phyloP scores from a whole-genome alignment of 2,113 vertebrate genomes.

The Bungarus multicinctus region DNA sequence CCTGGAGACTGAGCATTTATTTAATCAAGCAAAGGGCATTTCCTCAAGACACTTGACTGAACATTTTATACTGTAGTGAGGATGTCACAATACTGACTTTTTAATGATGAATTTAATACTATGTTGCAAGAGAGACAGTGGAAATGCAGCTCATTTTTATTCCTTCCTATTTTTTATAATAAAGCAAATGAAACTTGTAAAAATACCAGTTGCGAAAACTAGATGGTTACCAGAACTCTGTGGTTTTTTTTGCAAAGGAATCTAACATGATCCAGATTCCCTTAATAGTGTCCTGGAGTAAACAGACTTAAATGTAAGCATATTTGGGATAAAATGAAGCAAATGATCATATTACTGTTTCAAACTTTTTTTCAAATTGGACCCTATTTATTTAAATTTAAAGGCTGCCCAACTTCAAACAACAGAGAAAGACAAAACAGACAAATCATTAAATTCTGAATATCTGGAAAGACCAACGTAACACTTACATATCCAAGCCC shows the following conservation, averaged over 20 bases:
- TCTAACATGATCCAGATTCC: background rate
- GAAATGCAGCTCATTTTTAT: background rate
- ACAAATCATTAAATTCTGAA: background rate
- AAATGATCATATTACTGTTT: background rate
- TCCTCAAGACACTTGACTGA: slow-evolving; percentile 25
- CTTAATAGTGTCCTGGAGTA: background rate
- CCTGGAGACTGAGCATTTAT: background rate
- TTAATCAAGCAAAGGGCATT: background rate
- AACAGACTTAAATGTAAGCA: background rate
- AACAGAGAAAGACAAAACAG: background rate
- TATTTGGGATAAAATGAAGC: background rate
- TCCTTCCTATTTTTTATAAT: background rate
- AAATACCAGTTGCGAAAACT: background rate
- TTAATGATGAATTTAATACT: background rate
- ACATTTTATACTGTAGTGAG: background rate
- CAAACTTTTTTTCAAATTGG: background rate
- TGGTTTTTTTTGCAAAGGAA: background rate
- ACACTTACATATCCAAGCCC: background rate
- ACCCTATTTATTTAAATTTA: background rate
- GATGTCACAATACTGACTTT: slow-evolving; percentile 16
- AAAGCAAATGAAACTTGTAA: background rate
- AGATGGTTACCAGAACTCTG: background rate
- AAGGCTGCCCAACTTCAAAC: background rate
- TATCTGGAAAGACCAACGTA: background rate
- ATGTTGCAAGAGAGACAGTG: background rate